phyloP scores from a whole-genome alignment of 2,113 vertebrate species.

The Laterallus jamaicensis region DNA sequence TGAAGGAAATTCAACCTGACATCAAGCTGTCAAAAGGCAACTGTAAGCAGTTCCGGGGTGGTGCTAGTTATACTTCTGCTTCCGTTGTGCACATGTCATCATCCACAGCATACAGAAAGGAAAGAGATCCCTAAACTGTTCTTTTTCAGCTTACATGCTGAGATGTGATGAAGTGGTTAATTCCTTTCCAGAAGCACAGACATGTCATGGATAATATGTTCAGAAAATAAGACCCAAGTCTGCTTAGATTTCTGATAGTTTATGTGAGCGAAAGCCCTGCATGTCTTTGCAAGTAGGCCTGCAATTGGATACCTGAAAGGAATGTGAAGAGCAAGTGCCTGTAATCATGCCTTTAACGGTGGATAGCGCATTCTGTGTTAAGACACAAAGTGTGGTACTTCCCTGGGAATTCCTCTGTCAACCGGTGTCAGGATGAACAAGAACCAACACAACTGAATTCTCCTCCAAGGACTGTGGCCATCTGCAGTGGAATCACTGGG shows the following conservation, averaged over 20 bases:
- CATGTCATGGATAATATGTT: not conserved
- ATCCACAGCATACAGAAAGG: not conserved
- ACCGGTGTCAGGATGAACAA: not conserved
- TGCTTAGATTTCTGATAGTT: not conserved
- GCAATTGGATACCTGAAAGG: not conserved
- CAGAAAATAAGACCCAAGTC: not conserved
- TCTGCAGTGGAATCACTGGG: not conserved
- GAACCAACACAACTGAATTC: not conserved
- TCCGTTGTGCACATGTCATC: fast-evolving
- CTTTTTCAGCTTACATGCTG: not conserved
- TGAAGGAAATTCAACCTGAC: not conserved
- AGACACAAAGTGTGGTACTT: fast-evolving
- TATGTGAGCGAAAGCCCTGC: not conserved
- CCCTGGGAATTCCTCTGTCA: not conserved
- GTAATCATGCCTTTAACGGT: not conserved
- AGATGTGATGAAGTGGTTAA: not conserved
- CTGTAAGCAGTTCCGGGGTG: not conserved
- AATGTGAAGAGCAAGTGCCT: not conserved
- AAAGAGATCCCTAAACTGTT: not conserved
- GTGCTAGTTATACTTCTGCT: not conserved
- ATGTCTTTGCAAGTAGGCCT: not conserved
- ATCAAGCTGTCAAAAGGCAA: not conserved
- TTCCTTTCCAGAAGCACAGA: not conserved
- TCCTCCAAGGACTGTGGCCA: not conserved
- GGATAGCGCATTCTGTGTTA: not conserved